Conservation (phyloP, 2,888 invertebrate species). For the Sinhomidia bicolor region DNA sequence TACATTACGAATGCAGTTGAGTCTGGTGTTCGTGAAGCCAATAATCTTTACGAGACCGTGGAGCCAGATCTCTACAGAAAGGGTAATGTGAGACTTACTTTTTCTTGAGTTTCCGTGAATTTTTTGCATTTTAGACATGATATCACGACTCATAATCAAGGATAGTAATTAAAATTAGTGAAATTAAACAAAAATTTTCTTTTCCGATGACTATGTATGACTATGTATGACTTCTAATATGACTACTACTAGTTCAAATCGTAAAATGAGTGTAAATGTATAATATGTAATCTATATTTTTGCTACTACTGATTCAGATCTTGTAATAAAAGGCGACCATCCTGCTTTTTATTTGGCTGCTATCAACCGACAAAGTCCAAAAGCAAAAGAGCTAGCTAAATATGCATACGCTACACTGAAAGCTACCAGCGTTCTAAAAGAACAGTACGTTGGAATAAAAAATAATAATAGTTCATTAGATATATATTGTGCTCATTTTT, state of each 20-base stretch:
- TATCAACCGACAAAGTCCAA: slow-evolving; percentile 87
- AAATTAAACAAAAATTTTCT: not conserved
- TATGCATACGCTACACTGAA: slow-evolving; percentile 88
- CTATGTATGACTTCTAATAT: too few species aligned
- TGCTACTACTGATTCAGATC: slow-evolving; percentile 83
- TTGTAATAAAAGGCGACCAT: slow-evolving; percentile 85
- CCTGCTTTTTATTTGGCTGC: slow-evolving; percentile 88
- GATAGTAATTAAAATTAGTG: too few species aligned
- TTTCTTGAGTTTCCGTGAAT: not conserved
- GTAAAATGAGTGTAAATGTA: too few species aligned
- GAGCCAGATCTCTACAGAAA: slow-evolving; percentile 85
- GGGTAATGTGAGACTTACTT: slow-evolving; percentile 82
- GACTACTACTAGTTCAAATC: too few species aligned
- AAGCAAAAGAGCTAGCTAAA: slow-evolving; percentile 85
- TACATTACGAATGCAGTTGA: slow-evolving; percentile 87
- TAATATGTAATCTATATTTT: too few species aligned
- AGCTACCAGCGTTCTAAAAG: slow-evolving; percentile 85
- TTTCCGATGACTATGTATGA: too few species aligned
- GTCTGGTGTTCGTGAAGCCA: slow-evolving; percentile 87
- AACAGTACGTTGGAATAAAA: slow-evolving; percentile 83
- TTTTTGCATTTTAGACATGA: too few species aligned
- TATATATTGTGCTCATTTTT: not conserved
- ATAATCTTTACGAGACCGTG: slow-evolving; percentile 85
- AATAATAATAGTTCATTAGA: not conserved
- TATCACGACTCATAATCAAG: too few species aligned